A percentile compares a stretch with the other conserved stretches of the same genome.
These are phyloP conservation scores for Uloborus plumipes DNA, from an alignment of 2,888 invertebrate species.

Conservation along the genomic window DNA sequence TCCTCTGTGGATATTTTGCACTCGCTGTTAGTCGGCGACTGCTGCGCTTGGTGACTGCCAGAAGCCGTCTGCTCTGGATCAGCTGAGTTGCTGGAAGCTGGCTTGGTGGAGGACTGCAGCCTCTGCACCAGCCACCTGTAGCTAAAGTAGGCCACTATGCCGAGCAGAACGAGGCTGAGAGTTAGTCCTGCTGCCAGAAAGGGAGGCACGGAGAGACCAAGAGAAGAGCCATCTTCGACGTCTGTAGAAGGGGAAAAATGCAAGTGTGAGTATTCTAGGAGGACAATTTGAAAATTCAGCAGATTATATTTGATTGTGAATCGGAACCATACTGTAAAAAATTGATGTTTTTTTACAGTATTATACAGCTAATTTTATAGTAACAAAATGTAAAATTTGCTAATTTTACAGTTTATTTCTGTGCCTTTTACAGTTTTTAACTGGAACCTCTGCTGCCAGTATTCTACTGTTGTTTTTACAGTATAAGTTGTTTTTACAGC, in stretches of 20 bases:
- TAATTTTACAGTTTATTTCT: too few relatives aligned
- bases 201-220: constrained; percentile 46
- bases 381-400: too few relatives aligned
- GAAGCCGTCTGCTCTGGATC: constrained; percentile 29
- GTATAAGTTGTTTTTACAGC: too few relatives aligned
- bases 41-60: background rate
- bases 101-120: constrained; percentile 45
- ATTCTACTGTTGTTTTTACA: too few relatives aligned
- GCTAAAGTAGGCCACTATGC: constrained; percentile 63
- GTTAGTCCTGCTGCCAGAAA: constrained; percentile 52
- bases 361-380: too few relatives aligned
- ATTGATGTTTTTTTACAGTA: too few relatives aligned
- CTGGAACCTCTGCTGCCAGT: too few relatives aligned
- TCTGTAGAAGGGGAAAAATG: constrained; percentile 18
- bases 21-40: background rate
- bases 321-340: too few relatives aligned
- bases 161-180: constrained; percentile 56
- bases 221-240: constrained; percentile 26
- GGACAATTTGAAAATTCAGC: too few relatives aligned
- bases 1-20: constrained; percentile 7
- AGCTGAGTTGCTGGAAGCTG: background rate
- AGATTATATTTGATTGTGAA: too few relatives aligned
- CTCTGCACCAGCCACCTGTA: constrained; percentile 59
- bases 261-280: background rate
- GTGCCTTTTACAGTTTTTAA: too few relatives aligned